phyloP scores from a whole-genome alignment of 2,888 invertebrate genomes.

The Microctonus aethiopoides region DNA sequence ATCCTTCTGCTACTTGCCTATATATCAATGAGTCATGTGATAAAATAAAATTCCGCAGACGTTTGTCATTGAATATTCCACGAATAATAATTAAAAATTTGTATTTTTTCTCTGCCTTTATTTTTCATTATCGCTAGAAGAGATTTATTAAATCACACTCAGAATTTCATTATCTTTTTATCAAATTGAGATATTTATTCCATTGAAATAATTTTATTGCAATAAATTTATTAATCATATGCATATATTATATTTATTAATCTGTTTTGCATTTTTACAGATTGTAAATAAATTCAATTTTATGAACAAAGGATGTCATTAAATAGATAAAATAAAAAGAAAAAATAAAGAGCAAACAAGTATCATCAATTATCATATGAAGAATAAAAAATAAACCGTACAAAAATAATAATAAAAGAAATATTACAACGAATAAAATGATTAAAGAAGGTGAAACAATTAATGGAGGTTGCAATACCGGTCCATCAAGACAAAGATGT shows the following conservation, averaged over 20 bases:
- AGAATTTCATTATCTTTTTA: neutral
- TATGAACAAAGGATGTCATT: neutral
- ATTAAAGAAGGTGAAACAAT: slow-evolving; percentile 62
- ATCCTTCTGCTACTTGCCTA: too few relatives aligned
- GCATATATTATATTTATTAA: neutral
- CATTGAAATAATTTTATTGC: neutral
- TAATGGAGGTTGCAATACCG: slow-evolving; percentile 58
- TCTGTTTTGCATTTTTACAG: neutral
- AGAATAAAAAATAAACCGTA: too few relatives aligned
- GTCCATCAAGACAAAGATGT: slow-evolving; percentile 56
- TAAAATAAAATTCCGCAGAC: neutral
- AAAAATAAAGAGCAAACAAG: too few relatives aligned
- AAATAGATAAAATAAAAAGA: neutral
- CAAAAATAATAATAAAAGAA: too few relatives aligned
- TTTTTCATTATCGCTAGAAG: neutral
- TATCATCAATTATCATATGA: too few relatives aligned
- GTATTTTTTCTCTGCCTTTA: neutral
- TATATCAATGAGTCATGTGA: neutral
- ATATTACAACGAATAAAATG: slow-evolving; percentile 50
- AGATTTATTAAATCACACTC: neutral
- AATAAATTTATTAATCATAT: neutral
- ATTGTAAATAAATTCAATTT: neutral
- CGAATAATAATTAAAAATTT: too few relatives aligned
- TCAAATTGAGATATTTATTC: neutral
- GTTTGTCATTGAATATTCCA: neutral